These are phyloP conservation scores for Anadara kagoshimensis DNA, from an alignment of 1,140 invertebrate genomes.

Conservation along the genomic window DNA sequence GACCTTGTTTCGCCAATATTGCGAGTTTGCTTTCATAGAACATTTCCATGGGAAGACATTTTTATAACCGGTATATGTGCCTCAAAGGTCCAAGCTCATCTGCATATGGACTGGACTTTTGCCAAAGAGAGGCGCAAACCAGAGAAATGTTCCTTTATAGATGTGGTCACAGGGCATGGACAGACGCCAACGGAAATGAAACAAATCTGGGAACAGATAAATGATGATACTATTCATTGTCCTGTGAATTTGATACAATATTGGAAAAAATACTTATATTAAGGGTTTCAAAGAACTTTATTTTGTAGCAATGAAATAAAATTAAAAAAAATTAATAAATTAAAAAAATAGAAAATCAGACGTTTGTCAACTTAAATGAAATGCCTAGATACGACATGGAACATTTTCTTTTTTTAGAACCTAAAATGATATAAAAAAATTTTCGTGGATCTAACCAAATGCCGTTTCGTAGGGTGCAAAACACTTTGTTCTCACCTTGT, in stretches of 20 bases:
- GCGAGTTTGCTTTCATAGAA: conserved; percentile 40
- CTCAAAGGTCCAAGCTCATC: conserved; percentile 10
- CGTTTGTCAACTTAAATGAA: too few relatives aligned
- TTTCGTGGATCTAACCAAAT: too few relatives aligned
- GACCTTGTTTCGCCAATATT: conserved; percentile 50
- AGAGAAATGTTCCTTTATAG: conserved; percentile 24
- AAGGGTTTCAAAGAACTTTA: too few relatives aligned
- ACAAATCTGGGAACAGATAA: conserved; percentile 23
- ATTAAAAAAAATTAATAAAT: too few relatives aligned
- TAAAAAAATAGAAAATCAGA: too few relatives aligned
- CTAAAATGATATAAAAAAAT: too few relatives aligned
- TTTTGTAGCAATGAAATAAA: too few relatives aligned
- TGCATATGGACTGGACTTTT: conserved; percentile 10
- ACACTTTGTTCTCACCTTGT: too few relatives aligned
- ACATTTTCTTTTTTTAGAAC: too few relatives aligned
- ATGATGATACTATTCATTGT: conserved; percentile 18
- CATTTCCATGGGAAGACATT: conserved; percentile 67
- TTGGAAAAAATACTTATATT: not conserved
- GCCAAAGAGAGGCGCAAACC: conserved; percentile 14
- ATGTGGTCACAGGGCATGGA: conserved; percentile 25
- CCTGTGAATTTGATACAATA: conserved; percentile 1
- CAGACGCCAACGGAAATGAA: conserved; percentile 23
- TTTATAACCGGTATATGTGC: conserved; percentile 63
- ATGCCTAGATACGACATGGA: too few relatives aligned
- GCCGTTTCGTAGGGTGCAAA: too few relatives aligned